Evolutionary conservation across 2,888 invertebrate species (phyloP).

Genomic region (Syritta pipiens): DNA sequence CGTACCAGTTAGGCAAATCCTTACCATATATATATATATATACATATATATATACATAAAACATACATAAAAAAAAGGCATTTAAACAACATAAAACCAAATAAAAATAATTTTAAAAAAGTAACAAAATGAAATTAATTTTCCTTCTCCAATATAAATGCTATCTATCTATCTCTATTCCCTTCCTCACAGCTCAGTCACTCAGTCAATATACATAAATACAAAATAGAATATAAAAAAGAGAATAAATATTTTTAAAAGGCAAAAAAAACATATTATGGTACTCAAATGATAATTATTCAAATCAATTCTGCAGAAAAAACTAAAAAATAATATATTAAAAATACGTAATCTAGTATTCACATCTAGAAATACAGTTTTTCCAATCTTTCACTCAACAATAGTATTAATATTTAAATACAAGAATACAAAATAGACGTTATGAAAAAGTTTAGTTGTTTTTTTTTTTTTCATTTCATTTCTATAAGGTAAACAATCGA

Average conservation of each 20-base stretch:
- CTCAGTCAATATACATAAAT: conserved; percentile 57
- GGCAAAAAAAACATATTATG: conserved; percentile 67
- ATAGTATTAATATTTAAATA: conserved; percentile 21
- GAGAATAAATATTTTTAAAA: conserved; percentile 71
- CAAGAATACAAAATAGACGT: not conserved
- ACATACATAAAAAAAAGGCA: conserved; percentile 32
- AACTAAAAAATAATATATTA: conserved; percentile 14
- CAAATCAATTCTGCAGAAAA: conserved; percentile 19
- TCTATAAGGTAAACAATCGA: too few relatives aligned
- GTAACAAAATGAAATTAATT: conserved; percentile 51
- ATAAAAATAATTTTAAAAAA: conserved; percentile 17
- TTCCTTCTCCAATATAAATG: conserved; percentile 19
- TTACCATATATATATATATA: conserved; percentile 54
- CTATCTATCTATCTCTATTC: conserved; percentile 44
- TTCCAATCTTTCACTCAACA: conserved; percentile 35
- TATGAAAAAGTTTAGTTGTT: conserved; percentile 8
- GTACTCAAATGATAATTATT: conserved; percentile 38
- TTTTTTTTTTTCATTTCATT: conserved; percentile 28
- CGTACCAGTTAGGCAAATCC: conserved; percentile 42
- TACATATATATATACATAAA: conserved; percentile 19
- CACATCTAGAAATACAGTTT: conserved; percentile 36
- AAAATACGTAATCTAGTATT: conserved; percentile 32
- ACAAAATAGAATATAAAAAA: conserved; percentile 41
- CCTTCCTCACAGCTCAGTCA: conserved; percentile 69
- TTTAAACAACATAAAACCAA: conserved; percentile 13